phyloP scores from a whole-genome alignment of 2,888 invertebrate genomes.

The Campaea margaritaria region DNA sequence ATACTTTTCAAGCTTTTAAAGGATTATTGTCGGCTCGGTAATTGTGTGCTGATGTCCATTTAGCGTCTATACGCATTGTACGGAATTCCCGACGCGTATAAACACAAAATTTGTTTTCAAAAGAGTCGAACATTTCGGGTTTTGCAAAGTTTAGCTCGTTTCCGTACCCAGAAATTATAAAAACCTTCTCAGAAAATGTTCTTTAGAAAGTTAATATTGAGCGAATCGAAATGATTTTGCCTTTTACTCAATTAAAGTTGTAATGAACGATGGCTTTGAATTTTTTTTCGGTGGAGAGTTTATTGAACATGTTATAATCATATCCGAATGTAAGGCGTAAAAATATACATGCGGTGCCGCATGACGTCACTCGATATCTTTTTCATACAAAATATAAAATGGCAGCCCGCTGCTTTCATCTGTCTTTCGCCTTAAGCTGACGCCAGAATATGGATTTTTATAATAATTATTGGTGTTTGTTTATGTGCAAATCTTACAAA shows the following conservation, averaged over 20 bases:
- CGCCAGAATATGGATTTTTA: no score
- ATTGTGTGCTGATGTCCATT: constrained; percentile 35
- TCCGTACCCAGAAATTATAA: constrained; percentile 36
- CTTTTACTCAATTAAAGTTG: constrained; percentile 16
- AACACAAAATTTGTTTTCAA: constrained; percentile 22
- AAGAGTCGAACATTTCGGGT: constrained; percentile 18
- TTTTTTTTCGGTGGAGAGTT: background rate
- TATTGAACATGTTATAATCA: background rate
- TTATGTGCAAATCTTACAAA: no score
- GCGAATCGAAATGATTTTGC: constrained; percentile 9
- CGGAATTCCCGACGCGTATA: constrained; percentile 11
- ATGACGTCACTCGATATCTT: no score
- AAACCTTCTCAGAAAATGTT: constrained; percentile 25
- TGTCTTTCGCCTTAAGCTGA: no score
- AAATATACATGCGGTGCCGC: no score
- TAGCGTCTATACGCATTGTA: constrained; percentile 27
- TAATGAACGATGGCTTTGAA: constrained; percentile 1
- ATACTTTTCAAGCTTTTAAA: constrained; percentile 26
- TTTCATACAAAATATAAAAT: no score
- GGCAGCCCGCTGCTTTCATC: no score
- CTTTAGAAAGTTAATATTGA: constrained; percentile 17
- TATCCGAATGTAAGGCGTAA: no score
- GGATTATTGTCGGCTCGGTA: constrained; percentile 33
- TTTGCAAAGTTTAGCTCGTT: constrained; percentile 20
- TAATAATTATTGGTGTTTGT: no score